A percentile compares a stretch with the other conserved stretches of the same genome.
Conservation (phyloP, 2,797 vertebrate species). For the Lerista edwardsae region DNA sequence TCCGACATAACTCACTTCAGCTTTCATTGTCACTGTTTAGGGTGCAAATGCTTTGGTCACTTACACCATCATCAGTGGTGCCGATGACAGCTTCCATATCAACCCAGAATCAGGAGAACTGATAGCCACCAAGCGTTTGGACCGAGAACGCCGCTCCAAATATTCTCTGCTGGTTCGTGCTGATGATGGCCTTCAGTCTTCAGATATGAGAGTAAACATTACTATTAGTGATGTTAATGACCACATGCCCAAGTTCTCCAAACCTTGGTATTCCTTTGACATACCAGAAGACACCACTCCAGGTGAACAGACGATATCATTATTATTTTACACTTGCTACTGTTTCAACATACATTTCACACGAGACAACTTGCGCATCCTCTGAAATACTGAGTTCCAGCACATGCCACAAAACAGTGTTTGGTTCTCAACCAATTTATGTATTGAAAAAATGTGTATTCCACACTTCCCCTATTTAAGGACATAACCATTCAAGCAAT, state of each 20-base stretch:
- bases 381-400: background rate
- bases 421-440: background rate
- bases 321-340: background rate
- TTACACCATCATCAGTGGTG: conserved; percentile 95
- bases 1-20: conserved; percentile 31
- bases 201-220: conserved; percentile 94
- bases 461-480: background rate
- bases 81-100: conserved; percentile 93
- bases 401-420: background rate
- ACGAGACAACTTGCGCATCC: background rate
- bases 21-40: conserved; percentile 72
- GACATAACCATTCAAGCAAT: background rate
- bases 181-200: conserved; percentile 94
- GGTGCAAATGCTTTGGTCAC: conserved; percentile 96
- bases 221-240: conserved; percentile 95
- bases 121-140: conserved; percentile 90
- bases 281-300: conserved; percentile 89
- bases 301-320: conserved; percentile 74
- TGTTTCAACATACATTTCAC: background rate
- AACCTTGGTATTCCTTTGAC: conserved; percentile 91
- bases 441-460: no score
- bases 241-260: conserved; percentile 92
- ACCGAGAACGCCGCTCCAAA: conserved; percentile 92
- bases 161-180: conserved; percentile 94
- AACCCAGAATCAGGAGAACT: conserved; percentile 96